A percentile compares a stretch with the other conserved stretches of the same genome.
phyloP scores from a whole-genome alignment of 2,113 vertebrate genomes.

The Equus quagga region DNA sequence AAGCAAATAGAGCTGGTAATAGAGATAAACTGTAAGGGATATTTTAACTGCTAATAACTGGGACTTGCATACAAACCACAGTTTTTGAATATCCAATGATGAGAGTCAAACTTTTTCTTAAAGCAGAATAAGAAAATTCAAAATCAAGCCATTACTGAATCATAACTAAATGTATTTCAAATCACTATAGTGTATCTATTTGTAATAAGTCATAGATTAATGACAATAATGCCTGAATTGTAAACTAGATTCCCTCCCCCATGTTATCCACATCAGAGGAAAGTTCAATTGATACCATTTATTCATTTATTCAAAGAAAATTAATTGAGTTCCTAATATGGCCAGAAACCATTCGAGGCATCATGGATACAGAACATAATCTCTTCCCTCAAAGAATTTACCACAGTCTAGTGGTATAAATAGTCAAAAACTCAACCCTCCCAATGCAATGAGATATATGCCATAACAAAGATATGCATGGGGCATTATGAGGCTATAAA shows the following conservation, averaged over 20 bases:
- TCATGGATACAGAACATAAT: not conserved
- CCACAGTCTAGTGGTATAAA: not conserved
- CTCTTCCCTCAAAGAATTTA: not conserved
- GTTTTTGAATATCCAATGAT: not conserved
- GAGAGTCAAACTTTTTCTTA: not conserved
- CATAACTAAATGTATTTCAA: not conserved
- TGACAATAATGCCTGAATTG: not conserved
- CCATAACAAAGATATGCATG: not conserved
- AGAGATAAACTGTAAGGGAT: not conserved
- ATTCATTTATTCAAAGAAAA: slow-evolving; percentile 4
- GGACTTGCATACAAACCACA: not conserved
- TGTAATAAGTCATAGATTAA: not conserved
- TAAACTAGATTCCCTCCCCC: not conserved
- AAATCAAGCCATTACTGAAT: not conserved
- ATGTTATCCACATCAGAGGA: not conserved
- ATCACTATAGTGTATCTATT: not conserved
- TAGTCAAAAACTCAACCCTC: not conserved
- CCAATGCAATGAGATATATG: not conserved
- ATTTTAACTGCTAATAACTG: not conserved
- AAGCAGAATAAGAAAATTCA: not conserved
- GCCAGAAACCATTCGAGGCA: not conserved
- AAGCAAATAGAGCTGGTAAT: not conserved
- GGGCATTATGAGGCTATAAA: not conserved
- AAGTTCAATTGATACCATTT: not conserved
- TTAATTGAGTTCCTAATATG: not conserved